Base-by-base conservation (phyloP, 2,113 vertebrate genomes). In the Pyxicephalus adspersus region DNA sequence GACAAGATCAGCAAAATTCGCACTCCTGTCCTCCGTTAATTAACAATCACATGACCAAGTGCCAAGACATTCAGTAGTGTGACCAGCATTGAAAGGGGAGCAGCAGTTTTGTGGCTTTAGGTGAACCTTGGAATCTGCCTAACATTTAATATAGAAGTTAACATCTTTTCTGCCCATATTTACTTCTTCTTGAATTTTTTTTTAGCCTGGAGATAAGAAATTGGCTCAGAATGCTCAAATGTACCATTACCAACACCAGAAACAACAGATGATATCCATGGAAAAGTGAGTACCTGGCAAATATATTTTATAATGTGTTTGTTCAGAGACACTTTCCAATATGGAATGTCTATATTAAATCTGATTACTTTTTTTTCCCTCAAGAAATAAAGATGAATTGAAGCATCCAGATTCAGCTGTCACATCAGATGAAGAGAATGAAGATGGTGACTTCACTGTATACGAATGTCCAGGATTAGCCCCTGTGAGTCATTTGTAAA, bases 221-320 rank as follows among this genome's bases (percentile, higher is more conserved):
- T 90, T 98, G 89, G 97, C 95, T 2, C 96, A 95, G 78, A 97
- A 91, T 0, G 96, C 96, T 0, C 96, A 98, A 89, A 95, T 98
- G 96, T 97, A 95, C 85, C 96, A 98, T 88, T 98, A 96, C 88
- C 96, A 98, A 85, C 96, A 97, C 86, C 97, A 98, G 92, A 95
- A 97, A 81, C 96, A 97, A 88, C 96, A 98, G 91, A 96, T 98
- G 95, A 89, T 96, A 75, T 96, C 96, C 77, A 87, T 98, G 86
- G 94, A 96, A 74, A 96, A 93, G 97, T 99, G 86, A 85, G 95
- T 87, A 7, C 15, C 64, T 1, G 7, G 16, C 15, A 13, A 19
- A 26, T 16, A 19, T 16, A 19, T 8, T 31, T 31, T 65, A 29
- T 3, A 58, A 58, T 58, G 22, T 58, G 8, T 58, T 0, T 23